Base-by-base conservation (phyloP, 2,888 invertebrate species). In the Andrena bucephala region DNA sequence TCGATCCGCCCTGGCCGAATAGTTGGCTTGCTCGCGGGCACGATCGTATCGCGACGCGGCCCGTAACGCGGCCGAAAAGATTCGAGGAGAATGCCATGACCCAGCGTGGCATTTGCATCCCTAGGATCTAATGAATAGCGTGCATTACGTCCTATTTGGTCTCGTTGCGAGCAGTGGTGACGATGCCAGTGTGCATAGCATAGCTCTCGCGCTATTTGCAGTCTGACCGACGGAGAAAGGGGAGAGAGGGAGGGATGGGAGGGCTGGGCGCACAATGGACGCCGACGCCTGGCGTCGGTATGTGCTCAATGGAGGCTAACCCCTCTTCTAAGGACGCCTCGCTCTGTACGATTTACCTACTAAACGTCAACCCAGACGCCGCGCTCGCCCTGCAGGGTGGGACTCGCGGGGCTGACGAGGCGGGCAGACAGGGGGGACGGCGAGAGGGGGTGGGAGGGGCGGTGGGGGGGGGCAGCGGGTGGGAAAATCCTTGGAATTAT, bases 151-250 rank as follows among this genome's bases (percentile, higher is more conserved):
- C 86, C 91, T 89, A 91, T 92, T 92, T 90, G 91, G 90, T 91
- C 90, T 91, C 89, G 85, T 91, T 91, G 90, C 89, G 88, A 90
- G 75, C 85, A 87, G 83, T 85, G 86, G 86, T 88, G 88, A 87
- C 89, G 90, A 89, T 89, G 87, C 87, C 85, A 33, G 81, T 84
- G 84, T 86, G 90, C 92, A 92, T 90, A 89, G 90, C 92, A 89
- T 89, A 88, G 90, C 89, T 89, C 87, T 87, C 79, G 89, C 90
- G 91, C 91, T 92, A 92, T 92, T 92, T 92, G 91, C 91, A 91
- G 90, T 90, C 87, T 87, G 72, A 36, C 42, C 54, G 67, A 59
- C 69, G 71, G 67, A 13, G 42, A 42, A 42, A 13, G 42, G 13
- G 42, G 20, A 20, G 20, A 20, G 20, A 13, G 42, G 1, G 16